Conservation (phyloP, 2,888 invertebrate genomes). For the Euclidia mi region DNA sequence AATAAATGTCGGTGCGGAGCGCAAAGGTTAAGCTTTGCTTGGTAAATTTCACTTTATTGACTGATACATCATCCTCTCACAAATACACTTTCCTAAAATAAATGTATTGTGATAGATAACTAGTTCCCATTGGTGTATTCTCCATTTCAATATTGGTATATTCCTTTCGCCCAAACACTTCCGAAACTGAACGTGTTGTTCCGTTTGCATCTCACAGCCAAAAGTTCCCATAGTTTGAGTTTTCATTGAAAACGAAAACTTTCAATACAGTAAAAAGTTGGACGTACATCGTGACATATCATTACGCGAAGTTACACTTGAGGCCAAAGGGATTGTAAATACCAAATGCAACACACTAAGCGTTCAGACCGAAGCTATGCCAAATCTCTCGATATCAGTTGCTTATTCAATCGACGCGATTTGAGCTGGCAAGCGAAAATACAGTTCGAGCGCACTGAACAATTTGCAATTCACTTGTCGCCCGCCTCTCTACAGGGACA, state of each 20-base stretch:
- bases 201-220: too few relatives aligned
- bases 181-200: too few relatives aligned
- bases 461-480: constrained; percentile 81
- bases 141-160: too few relatives aligned
- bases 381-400: constrained; percentile 77
- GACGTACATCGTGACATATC: neutral
- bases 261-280: neutral
- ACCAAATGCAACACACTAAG: constrained; percentile 44
- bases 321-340: constrained; percentile 49
- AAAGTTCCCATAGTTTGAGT: too few relatives aligned
- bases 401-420: constrained; percentile 84
- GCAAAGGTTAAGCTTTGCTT: too few relatives aligned
- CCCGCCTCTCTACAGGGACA: constrained; percentile 56
- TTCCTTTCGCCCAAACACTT: too few relatives aligned
- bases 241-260: neutral
- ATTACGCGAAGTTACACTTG: constrained; percentile 21
- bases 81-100: too few relatives aligned
- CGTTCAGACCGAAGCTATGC: constrained; percentile 55
- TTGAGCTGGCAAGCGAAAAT: constrained; percentile 73
- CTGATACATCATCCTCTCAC: too few relatives aligned
- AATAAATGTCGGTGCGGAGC: too few relatives aligned
- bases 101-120: too few relatives aligned
- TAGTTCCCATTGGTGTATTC: too few relatives aligned
- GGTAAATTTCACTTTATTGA: too few relatives aligned
- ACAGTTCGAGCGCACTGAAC: constrained; percentile 75